A percentile compares a stretch with the other conserved stretches of the same genome.
phyloP scores from a whole-genome alignment of 2,113 vertebrate genomes.

The Nesospiza acunhae region DNA sequence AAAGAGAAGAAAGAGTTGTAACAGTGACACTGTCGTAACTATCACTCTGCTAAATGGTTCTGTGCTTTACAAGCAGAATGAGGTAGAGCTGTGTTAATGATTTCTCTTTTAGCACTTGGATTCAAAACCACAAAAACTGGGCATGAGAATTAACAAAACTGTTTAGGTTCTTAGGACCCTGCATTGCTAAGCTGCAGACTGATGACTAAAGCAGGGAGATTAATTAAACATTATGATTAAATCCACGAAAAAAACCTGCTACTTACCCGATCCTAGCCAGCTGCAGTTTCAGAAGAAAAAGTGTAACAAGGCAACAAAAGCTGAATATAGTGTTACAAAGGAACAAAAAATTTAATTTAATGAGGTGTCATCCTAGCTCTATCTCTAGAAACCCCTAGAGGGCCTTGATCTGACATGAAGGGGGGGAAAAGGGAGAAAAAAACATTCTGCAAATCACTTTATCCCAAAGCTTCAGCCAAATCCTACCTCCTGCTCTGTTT shows the following conservation, averaged over 20 bases:
- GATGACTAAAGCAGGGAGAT: neutral
- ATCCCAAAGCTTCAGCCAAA: neutral
- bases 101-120: neutral
- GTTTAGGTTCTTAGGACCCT: conserved; percentile 6
- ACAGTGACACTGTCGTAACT: neutral
- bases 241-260: neutral
- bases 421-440: fast-evolving
- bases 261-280: neutral
- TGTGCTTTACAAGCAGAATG: neutral
- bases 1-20: neutral
- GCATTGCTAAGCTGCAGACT: neutral
- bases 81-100: neutral
- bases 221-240: conserved; percentile 13
- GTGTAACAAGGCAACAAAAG: neutral
- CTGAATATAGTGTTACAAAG: neutral
- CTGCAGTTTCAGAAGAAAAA: neutral
- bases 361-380: neutral
- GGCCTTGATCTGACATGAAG: neutral
- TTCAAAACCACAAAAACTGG: neutral
- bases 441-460: neutral
- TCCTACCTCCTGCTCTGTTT: neutral
- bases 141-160: neutral
- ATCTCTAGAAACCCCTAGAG: neutral
- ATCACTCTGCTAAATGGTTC: neutral
- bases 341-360: neutral